Evolutionary conservation across 2,113 vertebrate species (phyloP).

Genomic region (Sander vitreus): DNA sequence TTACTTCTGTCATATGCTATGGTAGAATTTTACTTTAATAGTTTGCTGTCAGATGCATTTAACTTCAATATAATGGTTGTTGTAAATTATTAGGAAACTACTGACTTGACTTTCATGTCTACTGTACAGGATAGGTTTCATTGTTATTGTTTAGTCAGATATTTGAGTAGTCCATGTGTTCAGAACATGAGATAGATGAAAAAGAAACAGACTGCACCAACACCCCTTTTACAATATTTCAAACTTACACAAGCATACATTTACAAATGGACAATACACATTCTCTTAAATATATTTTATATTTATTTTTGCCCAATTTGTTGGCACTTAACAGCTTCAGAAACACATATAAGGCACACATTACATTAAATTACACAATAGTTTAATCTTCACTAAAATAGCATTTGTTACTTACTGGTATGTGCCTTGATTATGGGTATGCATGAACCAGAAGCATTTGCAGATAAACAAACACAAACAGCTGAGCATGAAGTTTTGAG

Average conservation of each 20-base stretch:
- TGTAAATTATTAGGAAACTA: neutral
- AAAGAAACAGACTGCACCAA: neutral
- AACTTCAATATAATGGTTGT: neutral
- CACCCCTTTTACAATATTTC: neutral
- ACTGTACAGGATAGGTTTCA: neutral
- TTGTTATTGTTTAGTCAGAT: neutral
- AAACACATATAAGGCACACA: neutral
- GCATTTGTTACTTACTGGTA: neutral
- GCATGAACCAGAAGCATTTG: neutral
- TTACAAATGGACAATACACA: neutral
- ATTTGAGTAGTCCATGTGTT: neutral
- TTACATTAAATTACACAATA: neutral
- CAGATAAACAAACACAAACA: slow-evolving; percentile 1
- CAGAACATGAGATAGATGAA: neutral
- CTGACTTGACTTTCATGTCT: neutral
- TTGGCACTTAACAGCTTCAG: neutral
- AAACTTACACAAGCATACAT: neutral
- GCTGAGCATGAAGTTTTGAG: neutral
- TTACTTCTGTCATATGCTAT: neutral
- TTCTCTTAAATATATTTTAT: neutral
- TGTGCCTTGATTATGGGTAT: neutral
- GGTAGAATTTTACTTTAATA: neutral
- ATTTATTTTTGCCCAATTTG: neutral
- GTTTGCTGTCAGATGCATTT: neutral
- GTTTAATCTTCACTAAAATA: neutral